Evolutionary conservation across 2,113 vertebrate genomes (phyloP).

Genomic region (Octodon degus): DNA sequence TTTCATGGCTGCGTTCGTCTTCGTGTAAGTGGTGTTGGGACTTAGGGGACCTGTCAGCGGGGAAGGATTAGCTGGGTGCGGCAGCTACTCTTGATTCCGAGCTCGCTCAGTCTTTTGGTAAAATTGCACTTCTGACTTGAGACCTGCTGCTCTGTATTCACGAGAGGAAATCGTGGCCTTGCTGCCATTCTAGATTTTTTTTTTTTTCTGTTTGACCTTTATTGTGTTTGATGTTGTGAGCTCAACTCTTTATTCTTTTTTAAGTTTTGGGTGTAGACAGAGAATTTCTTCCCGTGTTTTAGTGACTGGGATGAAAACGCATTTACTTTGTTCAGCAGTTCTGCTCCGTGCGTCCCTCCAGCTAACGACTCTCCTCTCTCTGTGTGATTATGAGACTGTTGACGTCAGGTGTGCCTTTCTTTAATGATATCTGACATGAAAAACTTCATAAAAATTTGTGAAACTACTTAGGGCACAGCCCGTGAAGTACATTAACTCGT

Average conservation of each 20-base stretch:
- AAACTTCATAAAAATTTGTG: neutral
- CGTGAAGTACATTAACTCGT: neutral
- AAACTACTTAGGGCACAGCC: neutral
- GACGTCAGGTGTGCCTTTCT: constrained; percentile 26
- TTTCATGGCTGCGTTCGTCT: constrained; percentile 43
- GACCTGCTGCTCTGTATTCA: neutral
- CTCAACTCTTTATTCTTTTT: neutral
- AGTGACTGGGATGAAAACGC: constrained; percentile 60
- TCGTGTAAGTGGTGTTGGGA: constrained; percentile 31
- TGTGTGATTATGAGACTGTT: neutral
- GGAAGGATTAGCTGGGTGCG: neutral
- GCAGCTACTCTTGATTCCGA: neutral
- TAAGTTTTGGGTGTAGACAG: constrained; percentile 49
- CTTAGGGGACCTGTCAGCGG: constrained; percentile 21
- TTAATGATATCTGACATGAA: constrained; percentile 2
- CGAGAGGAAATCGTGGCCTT: constrained; percentile 42
- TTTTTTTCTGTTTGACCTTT: constrained; percentile 66
- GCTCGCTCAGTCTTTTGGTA: neutral
- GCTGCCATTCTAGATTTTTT: constrained; percentile 42
- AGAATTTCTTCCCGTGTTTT: constrained; percentile 57
- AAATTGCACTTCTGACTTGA: constrained; percentile 34
- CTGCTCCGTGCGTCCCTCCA: constrained; percentile 32
- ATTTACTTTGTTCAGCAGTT: constrained; percentile 16
- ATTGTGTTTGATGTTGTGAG: constrained; percentile 75
- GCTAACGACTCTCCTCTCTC: constrained; percentile 63